phyloP scores from a whole-genome alignment of 1,140 invertebrate genomes.

The Brachionus sp. region DNA sequence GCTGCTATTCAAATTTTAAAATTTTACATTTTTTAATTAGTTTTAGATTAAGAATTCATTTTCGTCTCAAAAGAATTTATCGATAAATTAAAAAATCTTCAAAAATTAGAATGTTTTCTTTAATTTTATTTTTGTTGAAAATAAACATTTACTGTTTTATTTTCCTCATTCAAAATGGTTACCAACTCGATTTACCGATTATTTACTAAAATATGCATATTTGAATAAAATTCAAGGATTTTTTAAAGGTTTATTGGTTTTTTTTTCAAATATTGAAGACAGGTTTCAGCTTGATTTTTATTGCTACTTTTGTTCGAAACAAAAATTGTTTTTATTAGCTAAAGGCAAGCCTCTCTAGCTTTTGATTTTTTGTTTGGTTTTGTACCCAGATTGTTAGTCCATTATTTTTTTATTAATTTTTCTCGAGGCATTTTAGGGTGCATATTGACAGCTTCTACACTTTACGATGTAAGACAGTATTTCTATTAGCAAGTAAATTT shows the following conservation, averaged over 20 bases:
- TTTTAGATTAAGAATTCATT: neutral
- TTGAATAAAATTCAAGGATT: neutral
- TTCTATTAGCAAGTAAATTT: neutral
- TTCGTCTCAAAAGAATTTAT: no score
- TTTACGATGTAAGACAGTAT: neutral
- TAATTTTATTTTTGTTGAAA: neutral
- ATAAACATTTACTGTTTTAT: neutral
- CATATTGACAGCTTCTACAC: neutral
- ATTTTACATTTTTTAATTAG: neutral
- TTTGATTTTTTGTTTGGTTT: neutral
- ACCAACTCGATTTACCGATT: neutral
- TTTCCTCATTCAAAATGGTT: neutral
- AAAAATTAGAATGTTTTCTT: no score
- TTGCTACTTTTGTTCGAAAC: neutral
- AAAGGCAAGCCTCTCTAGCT: neutral
- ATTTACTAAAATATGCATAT: neutral
- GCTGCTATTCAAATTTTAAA: neutral
- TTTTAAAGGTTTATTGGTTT: neutral
- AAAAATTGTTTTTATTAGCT: neutral
- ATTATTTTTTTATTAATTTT: neutral
- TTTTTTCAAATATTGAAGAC: neutral
- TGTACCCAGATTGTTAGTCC: neutral
- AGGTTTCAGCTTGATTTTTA: neutral
- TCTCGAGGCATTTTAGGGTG: neutral
- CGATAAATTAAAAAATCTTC: no score